Evolutionary conservation across 2,113 vertebrate species (phyloP).

Genomic region (Manacus vitellinus): DNA sequence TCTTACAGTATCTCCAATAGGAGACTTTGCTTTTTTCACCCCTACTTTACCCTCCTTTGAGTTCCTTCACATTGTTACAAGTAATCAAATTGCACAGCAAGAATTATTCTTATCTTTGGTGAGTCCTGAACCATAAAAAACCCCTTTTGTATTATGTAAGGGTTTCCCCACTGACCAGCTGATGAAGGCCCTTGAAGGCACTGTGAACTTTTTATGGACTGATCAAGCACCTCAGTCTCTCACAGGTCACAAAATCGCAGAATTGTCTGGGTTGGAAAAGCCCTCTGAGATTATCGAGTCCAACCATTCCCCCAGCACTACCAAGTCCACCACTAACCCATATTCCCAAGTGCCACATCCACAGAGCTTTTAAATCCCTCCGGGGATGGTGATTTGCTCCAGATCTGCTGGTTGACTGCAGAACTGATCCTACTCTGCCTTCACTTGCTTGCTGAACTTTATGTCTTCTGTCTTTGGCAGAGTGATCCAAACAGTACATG

Average conservation of each 20-base stretch:
- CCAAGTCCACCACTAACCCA: neutral
- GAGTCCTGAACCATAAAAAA: neutral
- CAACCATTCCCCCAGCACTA: neutral
- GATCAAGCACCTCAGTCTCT: neutral
- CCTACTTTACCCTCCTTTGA: neutral
- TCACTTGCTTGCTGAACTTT: neutral
- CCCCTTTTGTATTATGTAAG: neutral
- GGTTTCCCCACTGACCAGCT: neutral
- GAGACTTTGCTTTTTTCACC: neutral
- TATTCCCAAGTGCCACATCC: neutral
- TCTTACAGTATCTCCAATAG: accelerated
- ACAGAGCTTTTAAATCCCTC: neutral
- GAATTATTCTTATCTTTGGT: neutral
- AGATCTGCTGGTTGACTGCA: neutral
- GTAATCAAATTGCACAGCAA: neutral
- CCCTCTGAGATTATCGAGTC: neutral
- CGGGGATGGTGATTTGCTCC: neutral
- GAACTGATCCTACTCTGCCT: neutral
- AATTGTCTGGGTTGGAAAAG: neutral
- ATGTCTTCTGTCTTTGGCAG: neutral
- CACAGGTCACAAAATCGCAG: neutral
- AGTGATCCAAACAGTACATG: neutral
- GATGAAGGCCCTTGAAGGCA: neutral
- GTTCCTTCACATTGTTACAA: neutral
- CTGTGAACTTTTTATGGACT: neutral